A percentile compares a stretch with the other conserved stretches of the same genome.
These are phyloP conservation scores for Hydrozoanthus tunicans DNA, from an alignment of 64 coral and sea anemone genomes.

Conservation along the genomic window DNA sequence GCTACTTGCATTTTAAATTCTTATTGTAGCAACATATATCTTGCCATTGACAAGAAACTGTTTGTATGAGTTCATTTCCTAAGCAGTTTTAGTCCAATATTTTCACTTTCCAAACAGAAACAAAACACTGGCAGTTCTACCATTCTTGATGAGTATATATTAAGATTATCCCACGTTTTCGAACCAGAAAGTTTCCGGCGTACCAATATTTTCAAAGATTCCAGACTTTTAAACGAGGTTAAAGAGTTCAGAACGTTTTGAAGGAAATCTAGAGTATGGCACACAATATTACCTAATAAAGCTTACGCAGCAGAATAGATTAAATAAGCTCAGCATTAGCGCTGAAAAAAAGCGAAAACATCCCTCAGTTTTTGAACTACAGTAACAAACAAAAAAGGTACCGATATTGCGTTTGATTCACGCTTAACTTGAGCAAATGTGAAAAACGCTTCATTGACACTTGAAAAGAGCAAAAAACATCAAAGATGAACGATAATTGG, in stretches of 20 bases:
- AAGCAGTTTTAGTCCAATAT: constrained; percentile 47
- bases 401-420: neutral
- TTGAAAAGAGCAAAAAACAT: neutral
- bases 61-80: constrained; percentile 33
- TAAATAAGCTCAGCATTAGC: neutral
- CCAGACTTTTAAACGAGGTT: constrained; percentile 46
- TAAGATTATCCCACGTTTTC: constrained; percentile 37
- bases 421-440: neutral
- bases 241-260: constrained; percentile 11
- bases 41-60: constrained; percentile 8
- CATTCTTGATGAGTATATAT: constrained; percentile 2
- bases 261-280: neutral
- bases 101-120: constrained; percentile 13
- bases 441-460: neutral
- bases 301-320: neutral
- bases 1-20: neutral
- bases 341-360: constrained; percentile 44
- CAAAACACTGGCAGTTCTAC: constrained; percentile 1
- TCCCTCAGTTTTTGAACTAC: neutral
- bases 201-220: neutral
- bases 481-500: too few species aligned
- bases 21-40: neutral
- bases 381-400: neutral
- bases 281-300: constrained; percentile 31
- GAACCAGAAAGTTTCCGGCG: neutral